Evolutionary conservation across 2,797 vertebrate genomes (phyloP).

Genomic region (Acipenser transmontanus): DNA sequence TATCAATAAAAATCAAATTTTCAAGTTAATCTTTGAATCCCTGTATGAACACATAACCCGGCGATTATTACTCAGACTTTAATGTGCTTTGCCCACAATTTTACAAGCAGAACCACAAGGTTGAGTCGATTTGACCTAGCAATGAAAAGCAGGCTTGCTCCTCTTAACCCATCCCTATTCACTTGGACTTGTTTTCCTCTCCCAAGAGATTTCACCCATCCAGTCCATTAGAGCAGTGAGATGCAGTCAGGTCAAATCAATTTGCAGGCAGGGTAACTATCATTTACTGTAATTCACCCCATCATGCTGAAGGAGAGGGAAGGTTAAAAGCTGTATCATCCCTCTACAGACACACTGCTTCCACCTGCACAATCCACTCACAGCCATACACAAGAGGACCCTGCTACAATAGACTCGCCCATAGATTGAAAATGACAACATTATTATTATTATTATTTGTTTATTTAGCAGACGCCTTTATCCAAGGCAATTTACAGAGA

Average conservation of each 20-base stretch:
- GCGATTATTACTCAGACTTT: not conserved
- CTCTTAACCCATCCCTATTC: slow-evolving; percentile 53
- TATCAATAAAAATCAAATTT: too few relatives aligned
- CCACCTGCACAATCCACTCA: slow-evolving; percentile 14
- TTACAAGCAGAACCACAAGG: not conserved
- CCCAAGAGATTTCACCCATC: slow-evolving; percentile 66
- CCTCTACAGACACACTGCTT: slow-evolving; percentile 51
- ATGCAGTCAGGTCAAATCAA: slow-evolving; percentile 75
- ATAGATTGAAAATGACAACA: not conserved
- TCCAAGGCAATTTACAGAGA: too few relatives aligned
- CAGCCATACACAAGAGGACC: slow-evolving; percentile 35
- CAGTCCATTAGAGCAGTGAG: slow-evolving; percentile 69
- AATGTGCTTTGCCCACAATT: not conserved
- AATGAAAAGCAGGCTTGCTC: slow-evolving; percentile 43
- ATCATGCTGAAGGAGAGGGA: slow-evolving; percentile 77
- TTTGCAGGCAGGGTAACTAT: slow-evolving; percentile 74
- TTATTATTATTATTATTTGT: too few relatives aligned
- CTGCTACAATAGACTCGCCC: slow-evolving; percentile 40
- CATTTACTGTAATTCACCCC: slow-evolving; percentile 81
- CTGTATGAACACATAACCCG: too few relatives aligned
- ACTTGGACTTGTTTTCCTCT: slow-evolving; percentile 52
- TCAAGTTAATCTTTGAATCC: too few relatives aligned
- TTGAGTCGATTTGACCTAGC: slow-evolving; percentile 25
- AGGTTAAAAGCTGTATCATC: slow-evolving; percentile 74
- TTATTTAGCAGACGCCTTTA: too few relatives aligned